phyloP scores from a whole-genome alignment of 2,888 invertebrate genomes.

The Mythimna impura region DNA sequence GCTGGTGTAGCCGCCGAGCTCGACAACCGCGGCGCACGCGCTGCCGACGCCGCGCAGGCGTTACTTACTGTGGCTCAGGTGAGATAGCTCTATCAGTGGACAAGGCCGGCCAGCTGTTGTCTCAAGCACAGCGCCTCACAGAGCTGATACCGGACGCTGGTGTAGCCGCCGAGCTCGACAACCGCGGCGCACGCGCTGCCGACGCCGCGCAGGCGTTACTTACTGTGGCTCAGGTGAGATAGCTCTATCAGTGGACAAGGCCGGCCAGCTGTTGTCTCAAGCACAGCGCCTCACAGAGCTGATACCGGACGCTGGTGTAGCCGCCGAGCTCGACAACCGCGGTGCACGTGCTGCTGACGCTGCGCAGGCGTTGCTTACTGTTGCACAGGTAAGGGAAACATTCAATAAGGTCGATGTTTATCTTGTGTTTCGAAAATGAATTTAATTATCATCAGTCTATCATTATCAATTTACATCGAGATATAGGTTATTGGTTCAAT shows the following conservation, averaged over 20 bases:
- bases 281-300: slow-evolving; percentile 68
- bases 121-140: slow-evolving; percentile 67
- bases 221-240: slow-evolving; percentile 61
- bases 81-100: slow-evolving; percentile 66
- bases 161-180: slow-evolving; percentile 66
- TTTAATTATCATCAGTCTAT: too few relatives aligned
- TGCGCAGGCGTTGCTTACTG: slow-evolving; percentile 67
- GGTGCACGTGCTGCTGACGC: slow-evolving; percentile 66
- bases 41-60: slow-evolving; percentile 68
- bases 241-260: too few relatives aligned
- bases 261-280: slow-evolving; percentile 60
- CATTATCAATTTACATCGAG: too few relatives aligned
- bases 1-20: slow-evolving; percentile 59
- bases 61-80: slow-evolving; percentile 68
- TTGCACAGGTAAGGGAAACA: slow-evolving; percentile 58
- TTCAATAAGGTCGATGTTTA: too few relatives aligned
- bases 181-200: slow-evolving; percentile 59
- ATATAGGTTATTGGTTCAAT: too few relatives aligned
- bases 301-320: slow-evolving; percentile 51
- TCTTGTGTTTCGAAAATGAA: too few relatives aligned
- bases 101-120: slow-evolving; percentile 69
- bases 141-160: slow-evolving; percentile 52
- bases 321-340: slow-evolving; percentile 63
- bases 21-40: slow-evolving; percentile 62
- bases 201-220: slow-evolving; percentile 70